Evolutionary conservation across 2,113 vertebrate species (phyloP), one percentile per base, ranked within the genome.

Genomic region (Proterorhinus semilunaris): DNA sequence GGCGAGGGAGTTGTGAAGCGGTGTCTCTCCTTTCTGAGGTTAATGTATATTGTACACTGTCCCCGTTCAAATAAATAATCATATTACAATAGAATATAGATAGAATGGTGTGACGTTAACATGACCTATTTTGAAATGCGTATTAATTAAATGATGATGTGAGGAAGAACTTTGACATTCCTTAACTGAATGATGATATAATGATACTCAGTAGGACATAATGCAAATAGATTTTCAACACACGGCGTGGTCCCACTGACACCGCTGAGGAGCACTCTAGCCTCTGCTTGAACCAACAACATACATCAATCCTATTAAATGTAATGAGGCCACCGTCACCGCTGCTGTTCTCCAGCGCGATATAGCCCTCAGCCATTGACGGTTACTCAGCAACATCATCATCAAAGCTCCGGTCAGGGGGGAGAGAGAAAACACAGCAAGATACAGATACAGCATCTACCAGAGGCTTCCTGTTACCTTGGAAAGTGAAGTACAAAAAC

Each of bases 331-430:
- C 43, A 3, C 49, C 71, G 36, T 62, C 16, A n/a, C 10, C 48
- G 53, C 58, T 17, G 10, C 42, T 53, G 7, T 58, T 63, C 27
- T 55, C 53, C 11, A 53, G 62, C 59, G 57, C 49, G 27, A 21
- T 76, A 62, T 64, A 54, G 62, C 51, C 58, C 55, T 47, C 45
- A 67, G 21, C 71, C 66, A 17, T 62, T 52, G 65, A 65, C 61
- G 46, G 51, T 75, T 75, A 74, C 65, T 80, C 64, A 64, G 76
- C 74, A 75, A 65, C 64, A 79, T 72, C 52, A 71, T 48, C 59
- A 71, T 48, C 59, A 64, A 54, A 71, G 58, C 17, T 62, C 15
- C 66, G 10, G 57, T 85, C 72, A 83, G 65, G 46, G 17, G 15
- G 0, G 17, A 27, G 27, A 8, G 17, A 49, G 11, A 45, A 15